Evolutionary conservation across 2,797 vertebrate genomes (phyloP).

Genomic region (Cetoscarus ocellatus): DNA sequence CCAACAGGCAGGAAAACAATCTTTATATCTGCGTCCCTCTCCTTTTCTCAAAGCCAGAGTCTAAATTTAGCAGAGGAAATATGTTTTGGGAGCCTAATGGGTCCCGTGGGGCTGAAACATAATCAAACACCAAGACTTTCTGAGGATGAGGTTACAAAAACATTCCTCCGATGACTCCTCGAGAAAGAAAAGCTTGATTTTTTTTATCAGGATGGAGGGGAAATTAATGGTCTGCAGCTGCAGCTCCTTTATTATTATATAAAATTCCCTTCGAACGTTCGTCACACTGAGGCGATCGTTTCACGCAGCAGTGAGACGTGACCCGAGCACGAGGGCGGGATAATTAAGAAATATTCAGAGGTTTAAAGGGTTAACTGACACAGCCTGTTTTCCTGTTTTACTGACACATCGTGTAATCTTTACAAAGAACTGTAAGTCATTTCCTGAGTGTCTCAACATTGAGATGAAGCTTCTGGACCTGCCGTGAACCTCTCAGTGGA

Average conservation of each 20-base stretch:
- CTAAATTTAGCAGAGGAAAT: conserved; percentile 48
- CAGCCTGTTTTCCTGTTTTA: not conserved
- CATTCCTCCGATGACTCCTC: conserved; percentile 49
- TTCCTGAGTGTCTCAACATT: conserved; percentile 11
- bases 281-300: not conserved
- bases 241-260: not conserved
- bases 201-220: conserved; percentile 13
- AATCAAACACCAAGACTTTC: conserved; percentile 50
- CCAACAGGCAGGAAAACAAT: not conserved
- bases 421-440: not conserved
- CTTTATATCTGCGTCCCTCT: not conserved
- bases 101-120: conserved; percentile 40
- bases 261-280: not conserved
- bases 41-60: conserved; percentile 4
- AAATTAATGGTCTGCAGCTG: conserved; percentile 35
- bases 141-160: conserved; percentile 25
- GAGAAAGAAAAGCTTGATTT: conserved; percentile 31
- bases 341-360: not conserved
- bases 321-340: not conserved
- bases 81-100: conserved; percentile 30
- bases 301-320: not conserved
- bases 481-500: not conserved
- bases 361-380: not conserved
- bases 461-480: not conserved
- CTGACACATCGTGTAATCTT: not conserved